Evolutionary conservation across 1,140 invertebrate species (phyloP), one percentile per base, ranked within the genome.

Genomic region (Amphibalanus amphitrite): DNA sequence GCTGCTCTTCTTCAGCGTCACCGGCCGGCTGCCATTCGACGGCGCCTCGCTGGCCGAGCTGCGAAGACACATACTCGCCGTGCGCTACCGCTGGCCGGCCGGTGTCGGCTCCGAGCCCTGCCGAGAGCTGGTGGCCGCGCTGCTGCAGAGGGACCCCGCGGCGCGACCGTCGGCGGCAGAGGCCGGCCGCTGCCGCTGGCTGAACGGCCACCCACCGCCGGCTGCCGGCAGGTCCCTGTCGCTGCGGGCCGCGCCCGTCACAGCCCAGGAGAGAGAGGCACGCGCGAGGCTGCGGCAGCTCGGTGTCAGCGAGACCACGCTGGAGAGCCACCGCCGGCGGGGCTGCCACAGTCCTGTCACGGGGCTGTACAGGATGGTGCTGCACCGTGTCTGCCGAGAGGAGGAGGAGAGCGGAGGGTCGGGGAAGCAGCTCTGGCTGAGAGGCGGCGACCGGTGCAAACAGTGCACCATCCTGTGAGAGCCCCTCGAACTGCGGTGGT

Each of bases 1-100:
- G 23, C 79, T 92, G 71, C 79, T 92, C 3, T 92, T 89, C 78
- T 91, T 91, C 76, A 88, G 92, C 83, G 84, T 91, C 17, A 87
- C 87, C 28, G 90, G 88, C 0, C 84, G 84, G 71, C 88, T 92
- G 85, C 90, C 90, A 23, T 75, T 75, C 71, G 73, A 71, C 30
- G 74, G 70, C 13, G 38, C 47, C 23, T 72, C 74, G 4, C 73
- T 75, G 25, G 28, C 75, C 28, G 72, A 47, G 29, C 67, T 75
- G 38, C 72, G 72, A 38, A 28, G 74, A 23, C 69, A 75, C 30
- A 75, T 75, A 28, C 69, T 75, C 1, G 74, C 68, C 26, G 74
- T 74, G 0, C 59, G 65, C 25, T 72, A 71, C 67, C 40, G 59
- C 26, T 59, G 47, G 47, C 30, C 72, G 28, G 73, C 74, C n/a